These are phyloP conservation scores for Pituophis catenifer DNA, from an alignment of 2,113 vertebrate species.

Conservation along the genomic window DNA sequence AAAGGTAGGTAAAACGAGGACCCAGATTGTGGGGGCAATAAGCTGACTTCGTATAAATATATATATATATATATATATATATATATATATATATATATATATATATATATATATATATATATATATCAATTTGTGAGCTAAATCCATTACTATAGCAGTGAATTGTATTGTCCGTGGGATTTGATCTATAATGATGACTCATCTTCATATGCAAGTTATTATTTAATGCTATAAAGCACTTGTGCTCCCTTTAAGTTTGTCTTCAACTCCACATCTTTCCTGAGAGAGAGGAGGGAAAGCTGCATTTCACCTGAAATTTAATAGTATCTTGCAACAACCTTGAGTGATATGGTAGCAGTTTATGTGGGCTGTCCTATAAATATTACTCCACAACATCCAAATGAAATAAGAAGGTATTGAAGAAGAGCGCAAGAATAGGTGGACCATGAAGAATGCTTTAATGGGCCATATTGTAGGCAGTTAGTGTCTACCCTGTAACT, in stretches of 20 bases:
- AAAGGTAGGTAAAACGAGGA: too few species aligned
- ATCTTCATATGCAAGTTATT: background rate
- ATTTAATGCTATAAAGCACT: background rate
- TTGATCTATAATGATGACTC: background rate
- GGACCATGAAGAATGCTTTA: background rate
- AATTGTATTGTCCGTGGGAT: background rate
- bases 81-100: too few species aligned
- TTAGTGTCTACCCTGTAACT: background rate
- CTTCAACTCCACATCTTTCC: background rate
- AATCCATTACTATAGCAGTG: background rate
- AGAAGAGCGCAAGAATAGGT: background rate
- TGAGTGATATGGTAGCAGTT: background rate
- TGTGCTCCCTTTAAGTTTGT: background rate
- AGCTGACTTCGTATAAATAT: too few species aligned
- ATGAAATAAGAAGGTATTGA: background rate
- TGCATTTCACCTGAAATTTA: background rate
- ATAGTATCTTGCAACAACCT: background rate
- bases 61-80: too few species aligned
- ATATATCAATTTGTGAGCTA: background rate
- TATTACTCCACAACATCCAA: background rate
- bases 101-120: too few species aligned
- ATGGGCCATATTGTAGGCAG: background rate
- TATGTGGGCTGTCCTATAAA: background rate
- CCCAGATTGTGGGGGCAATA: too few species aligned
- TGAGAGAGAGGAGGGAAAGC: background rate